Evolutionary conservation across 35 echinoderm and acorn worm genomes (phyloP).

Genomic region (Amphiura filiformis): DNA sequence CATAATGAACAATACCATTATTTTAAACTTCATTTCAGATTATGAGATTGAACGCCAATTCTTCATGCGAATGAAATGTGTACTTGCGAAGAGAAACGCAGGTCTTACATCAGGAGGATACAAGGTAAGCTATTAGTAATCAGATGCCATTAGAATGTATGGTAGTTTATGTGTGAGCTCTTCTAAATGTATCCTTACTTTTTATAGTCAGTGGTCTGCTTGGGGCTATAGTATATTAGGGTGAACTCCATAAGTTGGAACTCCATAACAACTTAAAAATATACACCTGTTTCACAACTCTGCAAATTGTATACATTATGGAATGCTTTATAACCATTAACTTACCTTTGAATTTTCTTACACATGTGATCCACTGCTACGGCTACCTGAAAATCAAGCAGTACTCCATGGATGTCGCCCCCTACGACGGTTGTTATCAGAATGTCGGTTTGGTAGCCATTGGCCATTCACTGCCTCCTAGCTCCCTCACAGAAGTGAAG

Average conservation of each 20-base stretch:
- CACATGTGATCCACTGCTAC: conserved; percentile 91
- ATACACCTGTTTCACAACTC: no score
- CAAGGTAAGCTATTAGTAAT: conserved; percentile 51
- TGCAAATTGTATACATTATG: no score
- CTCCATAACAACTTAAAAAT: no score
- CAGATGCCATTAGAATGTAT: no score
- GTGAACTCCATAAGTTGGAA: no score
- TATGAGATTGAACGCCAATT: conserved; percentile 96
- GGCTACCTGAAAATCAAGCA: conserved; percentile 99
- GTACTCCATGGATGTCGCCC: conserved; percentile 94
- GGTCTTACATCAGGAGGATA: conserved; percentile 91
- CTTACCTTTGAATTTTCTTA: background rate
- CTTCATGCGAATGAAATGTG: conserved; percentile 98
- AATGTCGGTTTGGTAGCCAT: conserved; percentile 95
- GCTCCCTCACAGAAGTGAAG: conserved; percentile 94
- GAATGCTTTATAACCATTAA: no score
- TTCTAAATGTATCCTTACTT: no score
- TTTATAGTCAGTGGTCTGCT: no score
- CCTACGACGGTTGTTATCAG: conserved; percentile 97
- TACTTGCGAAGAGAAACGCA: conserved; percentile 95
- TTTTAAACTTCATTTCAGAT: conserved; percentile 42
- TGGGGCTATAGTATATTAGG: no score
- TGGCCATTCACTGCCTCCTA: conserved; percentile 91
- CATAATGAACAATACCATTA: no score
- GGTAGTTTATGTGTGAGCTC: no score